Percentiles rank a stretch among this genome's conserved stretches.
Evolutionary conservation across 2,888 invertebrate species (phyloP).

Genomic region (Argyresthia goedartella): DNA sequence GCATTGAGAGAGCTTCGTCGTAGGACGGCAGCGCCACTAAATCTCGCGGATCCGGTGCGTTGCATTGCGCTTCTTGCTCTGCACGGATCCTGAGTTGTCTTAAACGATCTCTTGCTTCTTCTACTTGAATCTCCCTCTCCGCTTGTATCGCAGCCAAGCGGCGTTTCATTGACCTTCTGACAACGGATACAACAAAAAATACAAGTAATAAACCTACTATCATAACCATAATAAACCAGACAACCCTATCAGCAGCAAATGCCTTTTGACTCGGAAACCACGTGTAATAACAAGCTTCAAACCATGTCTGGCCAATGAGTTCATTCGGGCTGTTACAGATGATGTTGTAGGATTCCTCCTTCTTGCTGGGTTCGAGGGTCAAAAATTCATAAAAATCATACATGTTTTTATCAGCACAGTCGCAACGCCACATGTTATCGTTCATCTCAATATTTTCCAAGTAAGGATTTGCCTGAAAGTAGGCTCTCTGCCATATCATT

Average conservation of each 20-base stretch:
- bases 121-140: constrained; percentile 68
- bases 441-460: constrained; percentile 72
- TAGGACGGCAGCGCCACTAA: constrained; percentile 80
- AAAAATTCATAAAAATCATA: constrained; percentile 74
- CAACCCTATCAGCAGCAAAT: constrained; percentile 57
- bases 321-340: constrained; percentile 76
- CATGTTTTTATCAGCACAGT: constrained; percentile 74
- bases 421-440: constrained; percentile 85
- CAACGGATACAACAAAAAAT: constrained; percentile 62
- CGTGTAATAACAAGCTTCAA: constrained; percentile 72
- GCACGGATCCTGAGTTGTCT: constrained; percentile 64
- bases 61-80: constrained; percentile 67
- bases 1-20: constrained; percentile 82
- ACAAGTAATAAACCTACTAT: constrained; percentile 66
- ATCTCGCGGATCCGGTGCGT: constrained; percentile 78
- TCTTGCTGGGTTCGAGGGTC: constrained; percentile 67
- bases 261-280: constrained; percentile 68
- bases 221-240: constrained; percentile 71
- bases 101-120: constrained; percentile 69
- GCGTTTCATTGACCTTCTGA: constrained; percentile 67
- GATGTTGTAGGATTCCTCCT: constrained; percentile 58
- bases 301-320: constrained; percentile 76
- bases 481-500: constrained; percentile 67
- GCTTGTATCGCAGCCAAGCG: constrained; percentile 60
- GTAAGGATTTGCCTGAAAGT: constrained; percentile 72